These are phyloP conservation scores for Drosophila demipolita DNA, from an alignment of 2,888 invertebrate genomes.

Conservation along the genomic window DNA sequence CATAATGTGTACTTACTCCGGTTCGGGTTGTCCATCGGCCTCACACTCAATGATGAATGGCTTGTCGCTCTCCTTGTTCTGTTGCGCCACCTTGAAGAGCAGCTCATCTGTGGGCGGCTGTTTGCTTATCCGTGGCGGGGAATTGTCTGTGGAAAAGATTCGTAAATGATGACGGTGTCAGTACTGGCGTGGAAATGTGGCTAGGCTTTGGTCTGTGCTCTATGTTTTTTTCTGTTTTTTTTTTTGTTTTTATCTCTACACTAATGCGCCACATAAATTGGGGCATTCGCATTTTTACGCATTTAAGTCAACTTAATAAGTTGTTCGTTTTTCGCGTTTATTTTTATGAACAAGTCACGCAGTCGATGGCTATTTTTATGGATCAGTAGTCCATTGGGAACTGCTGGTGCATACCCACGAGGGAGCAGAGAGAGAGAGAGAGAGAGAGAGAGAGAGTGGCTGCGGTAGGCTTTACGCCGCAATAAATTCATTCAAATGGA, in stretches of 20 bases:
- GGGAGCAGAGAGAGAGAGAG: not conserved
- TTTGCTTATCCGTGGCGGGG: constrained; percentile 96
- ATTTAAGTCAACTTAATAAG: constrained; percentile 22
- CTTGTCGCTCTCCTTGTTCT: constrained; percentile 94
- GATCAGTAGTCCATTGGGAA: constrained; percentile 16
- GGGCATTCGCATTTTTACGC: constrained; percentile 13
- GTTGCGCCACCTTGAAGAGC: constrained; percentile 94
- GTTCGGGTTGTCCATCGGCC: constrained; percentile 97
- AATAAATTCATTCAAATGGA: constrained; percentile 2
- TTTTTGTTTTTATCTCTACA: not conserved
- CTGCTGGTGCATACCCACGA: not conserved
- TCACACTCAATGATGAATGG: constrained; percentile 98
- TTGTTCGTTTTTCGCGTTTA: constrained; percentile 27
- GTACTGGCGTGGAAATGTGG: not conserved
- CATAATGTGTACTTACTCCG: constrained; percentile 89
- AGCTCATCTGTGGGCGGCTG: constrained; percentile 96
- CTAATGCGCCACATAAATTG: constrained; percentile 4
- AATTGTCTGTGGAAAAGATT: constrained; percentile 88
- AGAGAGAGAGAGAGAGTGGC: not conserved
- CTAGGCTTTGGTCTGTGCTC: not conserved
- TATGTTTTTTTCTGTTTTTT: no score
- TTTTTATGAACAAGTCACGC: constrained; percentile 39
- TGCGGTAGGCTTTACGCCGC: constrained; percentile 12
- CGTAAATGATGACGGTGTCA: constrained; percentile 12
- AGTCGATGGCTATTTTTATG: constrained; percentile 32